Evolutionary conservation across 1,140 invertebrate genomes (phyloP), one percentile per base, ranked within the genome.

Genomic region (Phymastichus coffea): DNA sequence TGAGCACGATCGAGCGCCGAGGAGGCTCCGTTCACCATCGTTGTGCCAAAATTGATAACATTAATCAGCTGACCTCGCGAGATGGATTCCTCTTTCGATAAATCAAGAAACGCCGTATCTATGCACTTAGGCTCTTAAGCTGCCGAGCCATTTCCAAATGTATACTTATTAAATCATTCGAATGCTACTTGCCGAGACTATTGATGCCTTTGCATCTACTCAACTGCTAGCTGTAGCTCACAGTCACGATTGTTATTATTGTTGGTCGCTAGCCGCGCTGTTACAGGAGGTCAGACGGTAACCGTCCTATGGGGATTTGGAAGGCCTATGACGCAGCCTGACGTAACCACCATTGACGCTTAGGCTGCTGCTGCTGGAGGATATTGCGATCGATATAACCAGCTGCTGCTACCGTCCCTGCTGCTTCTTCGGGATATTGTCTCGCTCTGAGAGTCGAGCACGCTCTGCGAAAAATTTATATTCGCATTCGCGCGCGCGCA

Each of bases 291-390:
- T 25, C 43, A 47, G 12, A 15, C 43, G 23, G 43, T 47, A 56
- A 48, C 54, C 43, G 54, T 30, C 54, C 47, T 56, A 56, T 26
- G 15, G 30, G 10, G 41, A n/a, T n/a, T n/a, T n/a, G n/a, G n/a
- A n/a, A n/a, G 23, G 10, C 41, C 10, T 53, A 41, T 2, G 12
- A 14, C 33, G 14, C 8, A 14, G 17, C 47, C 35, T 35, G 28
- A 19, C 47, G 35, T 49, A 49, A 35, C 15, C 47, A 9, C 25
- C 44, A 26, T 30, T 15, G 6, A 14, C 33, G 3, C 10, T 20
- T 20, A 15, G 10, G 48, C 20, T n/a, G 48, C 19, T 51, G 33
- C 9, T 38, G 10, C 48, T 3, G 19, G 10, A 37, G 49, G n/a
- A 40, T 53, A 53, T 41, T 53, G 26, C n/a, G 37, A 37, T 7